These are phyloP conservation scores for Panagrolaimus sp. DNA, from an alignment of 1,140 invertebrate species.

Conservation along the genomic window DNA sequence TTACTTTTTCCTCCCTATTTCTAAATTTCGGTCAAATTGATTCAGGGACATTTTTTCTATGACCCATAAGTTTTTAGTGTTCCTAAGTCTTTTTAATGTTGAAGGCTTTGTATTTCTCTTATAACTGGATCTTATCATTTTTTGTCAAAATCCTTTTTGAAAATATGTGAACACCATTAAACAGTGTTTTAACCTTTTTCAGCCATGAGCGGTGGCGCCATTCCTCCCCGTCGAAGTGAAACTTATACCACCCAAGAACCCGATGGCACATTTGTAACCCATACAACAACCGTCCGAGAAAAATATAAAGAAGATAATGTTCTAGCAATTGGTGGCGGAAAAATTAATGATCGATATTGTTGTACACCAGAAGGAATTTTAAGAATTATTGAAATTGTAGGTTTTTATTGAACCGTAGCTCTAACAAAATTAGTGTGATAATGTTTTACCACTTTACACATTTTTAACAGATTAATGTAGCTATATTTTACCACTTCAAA, in stretches of 20 bases:
- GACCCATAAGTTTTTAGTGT: too few species aligned
- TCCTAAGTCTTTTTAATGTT: too few species aligned
- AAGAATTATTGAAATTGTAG: slow-evolving; percentile 51
- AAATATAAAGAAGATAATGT: slow-evolving; percentile 38
- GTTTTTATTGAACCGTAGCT: slow-evolving; percentile 13
- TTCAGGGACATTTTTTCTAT: too few species aligned
- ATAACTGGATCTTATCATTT: too few species aligned
- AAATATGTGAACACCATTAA: not conserved
- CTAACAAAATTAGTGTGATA: not conserved
- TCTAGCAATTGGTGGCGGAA: slow-evolving; percentile 27
- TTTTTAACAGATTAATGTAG: too few species aligned
- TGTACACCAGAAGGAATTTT: slow-evolving; percentile 45
- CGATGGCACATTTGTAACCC: slow-evolving; percentile 43
- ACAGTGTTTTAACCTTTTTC: not conserved
- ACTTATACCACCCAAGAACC: slow-evolving; percentile 40
- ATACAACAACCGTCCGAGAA: slow-evolving; percentile 36
- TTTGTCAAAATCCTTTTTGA: too few species aligned
- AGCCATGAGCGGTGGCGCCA: not conserved
- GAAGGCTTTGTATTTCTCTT: too few species aligned
- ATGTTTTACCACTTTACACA: not conserved
- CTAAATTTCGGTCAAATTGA: too few species aligned
- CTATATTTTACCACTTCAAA: slow-evolving; percentile 8
- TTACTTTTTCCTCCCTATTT: too few species aligned
- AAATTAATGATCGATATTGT: slow-evolving; percentile 47
- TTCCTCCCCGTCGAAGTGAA: slow-evolving; percentile 14